Evolutionary conservation across 1,140 invertebrate genomes (phyloP), one percentile per base, ranked within the genome.

Genomic region (Pectinophora gossypiella): DNA sequence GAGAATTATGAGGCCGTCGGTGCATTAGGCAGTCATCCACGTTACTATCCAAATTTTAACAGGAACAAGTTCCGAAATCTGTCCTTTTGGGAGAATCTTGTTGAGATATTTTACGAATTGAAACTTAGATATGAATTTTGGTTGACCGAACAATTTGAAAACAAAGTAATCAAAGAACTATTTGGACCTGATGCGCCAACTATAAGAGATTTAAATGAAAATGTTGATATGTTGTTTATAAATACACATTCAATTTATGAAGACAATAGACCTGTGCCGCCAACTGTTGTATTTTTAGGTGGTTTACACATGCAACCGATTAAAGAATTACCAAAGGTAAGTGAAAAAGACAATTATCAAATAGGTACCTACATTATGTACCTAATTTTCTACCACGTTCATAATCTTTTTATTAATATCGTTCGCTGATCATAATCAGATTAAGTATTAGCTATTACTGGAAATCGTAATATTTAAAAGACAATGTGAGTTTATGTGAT

Each of bases 211-310:
- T 59, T 91, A 12, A 68, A 74, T 19, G 70, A 73, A 43, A 88
- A 88, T 63, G 68, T 89, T 6, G 87, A 87, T 51, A 59, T 93
- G 65, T 35, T 91, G 2, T 85, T 93, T 46, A 35, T 88, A 5
- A 90, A 88, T 67, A 65, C 65, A 9, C 80, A 90, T 80, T 83
- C 79, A 9, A 59, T 85, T 6, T 78, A 88, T 59, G 67, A 81
- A 21, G 61, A 71, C 35, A 75, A 82, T 22, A 64, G 83, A 27
- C 84, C 90, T 1, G 62, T 85, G 3, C 74, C 85, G 12, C 85
- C 84, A n/a, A 73, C 49, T 16, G 69, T 85, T 18, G 69, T 89
- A 3, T 61, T 79, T 59, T 60, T 90, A 57, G 87, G 81, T 35
- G 81, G 85, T 35, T 62, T 82, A 42, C 85, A 89, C 60, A 68